Conservation (phyloP, 2,797 vertebrate species). For the Remorina albescens region DNA sequence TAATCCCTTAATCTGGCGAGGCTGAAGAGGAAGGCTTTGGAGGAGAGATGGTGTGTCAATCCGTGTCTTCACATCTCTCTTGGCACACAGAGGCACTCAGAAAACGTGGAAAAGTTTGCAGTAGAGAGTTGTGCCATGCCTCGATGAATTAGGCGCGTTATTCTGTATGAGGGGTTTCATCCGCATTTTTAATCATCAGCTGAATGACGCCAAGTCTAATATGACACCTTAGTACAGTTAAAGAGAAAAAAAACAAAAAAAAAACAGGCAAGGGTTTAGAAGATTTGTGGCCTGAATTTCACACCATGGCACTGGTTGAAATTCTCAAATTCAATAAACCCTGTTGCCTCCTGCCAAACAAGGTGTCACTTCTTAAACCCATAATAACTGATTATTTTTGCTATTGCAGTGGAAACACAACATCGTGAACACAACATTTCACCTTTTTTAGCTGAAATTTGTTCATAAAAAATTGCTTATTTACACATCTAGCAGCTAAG, state of each 20-base stretch:
- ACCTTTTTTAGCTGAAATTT: too few species aligned
- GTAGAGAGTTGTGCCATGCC: constrained; percentile 32
- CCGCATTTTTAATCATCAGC: constrained; percentile 18
- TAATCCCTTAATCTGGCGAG: constrained; percentile 83
- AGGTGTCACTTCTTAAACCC: background rate
- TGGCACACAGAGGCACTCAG: constrained; percentile 47
- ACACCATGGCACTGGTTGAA: background rate
- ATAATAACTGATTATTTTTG: background rate
- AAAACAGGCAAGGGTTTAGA: background rate
- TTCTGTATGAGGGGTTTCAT: constrained; percentile 16
- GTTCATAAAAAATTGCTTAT: too few species aligned
- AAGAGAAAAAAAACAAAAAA: too few species aligned
- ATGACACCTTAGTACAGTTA: background rate
- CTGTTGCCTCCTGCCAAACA: constrained; percentile 4
- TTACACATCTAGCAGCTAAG: too few species aligned
- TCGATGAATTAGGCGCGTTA: constrained; percentile 33
- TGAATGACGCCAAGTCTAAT: background rate
- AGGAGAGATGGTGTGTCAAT: constrained; percentile 74
- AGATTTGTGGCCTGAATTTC: constrained; percentile 3
- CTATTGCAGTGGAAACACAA: background rate
- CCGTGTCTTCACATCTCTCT: constrained; percentile 74
- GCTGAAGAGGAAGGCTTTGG: constrained; percentile 74
- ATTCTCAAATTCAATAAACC: background rate
- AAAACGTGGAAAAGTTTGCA: constrained; percentile 59
- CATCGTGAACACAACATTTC: background rate